phyloP scores from a whole-genome alignment of 2,113 vertebrate species.

The Trachemys scripta region DNA sequence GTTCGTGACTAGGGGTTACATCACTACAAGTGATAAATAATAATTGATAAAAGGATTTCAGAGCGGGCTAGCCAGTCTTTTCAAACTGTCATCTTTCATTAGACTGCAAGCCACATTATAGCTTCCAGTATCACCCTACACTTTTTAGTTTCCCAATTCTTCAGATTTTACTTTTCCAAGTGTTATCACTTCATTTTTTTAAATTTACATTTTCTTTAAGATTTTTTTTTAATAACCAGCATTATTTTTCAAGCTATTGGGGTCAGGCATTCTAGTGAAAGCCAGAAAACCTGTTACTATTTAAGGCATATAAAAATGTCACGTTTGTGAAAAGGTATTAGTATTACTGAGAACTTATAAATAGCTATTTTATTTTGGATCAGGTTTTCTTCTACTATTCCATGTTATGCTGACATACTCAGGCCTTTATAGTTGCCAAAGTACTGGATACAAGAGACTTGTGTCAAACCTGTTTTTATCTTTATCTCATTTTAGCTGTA shows the following conservation, averaged over 20 bases:
- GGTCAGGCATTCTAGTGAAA: not conserved
- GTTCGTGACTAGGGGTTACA: not conserved
- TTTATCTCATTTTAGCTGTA: not conserved
- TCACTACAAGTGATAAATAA: not conserved
- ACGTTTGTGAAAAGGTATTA: not conserved
- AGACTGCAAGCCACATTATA: not conserved
- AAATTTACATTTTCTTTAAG: not conserved
- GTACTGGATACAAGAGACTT: not conserved
- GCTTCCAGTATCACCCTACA: rapidly evolving
- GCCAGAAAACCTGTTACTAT: not conserved
- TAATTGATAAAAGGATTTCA: not conserved
- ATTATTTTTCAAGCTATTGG: not conserved
- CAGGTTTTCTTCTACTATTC: not conserved
- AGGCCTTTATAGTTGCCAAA: not conserved
- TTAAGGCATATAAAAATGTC: not conserved
- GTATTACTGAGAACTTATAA: not conserved
- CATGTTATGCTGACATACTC: too few species aligned
- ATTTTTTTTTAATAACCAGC: not conserved
- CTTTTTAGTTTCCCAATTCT: rapidly evolving
- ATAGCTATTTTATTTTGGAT: not conserved
- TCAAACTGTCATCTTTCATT: not conserved
- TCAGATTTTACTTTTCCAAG: rapidly evolving
- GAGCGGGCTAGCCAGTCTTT: not conserved
- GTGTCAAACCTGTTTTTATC: not conserved
- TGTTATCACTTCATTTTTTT: not conserved